Percentiles rank a stretch among this genome's conserved stretches.
These are phyloP conservation scores for Cheilosia soror DNA, from an alignment of 2,888 invertebrate species.

Conservation along the genomic window DNA sequence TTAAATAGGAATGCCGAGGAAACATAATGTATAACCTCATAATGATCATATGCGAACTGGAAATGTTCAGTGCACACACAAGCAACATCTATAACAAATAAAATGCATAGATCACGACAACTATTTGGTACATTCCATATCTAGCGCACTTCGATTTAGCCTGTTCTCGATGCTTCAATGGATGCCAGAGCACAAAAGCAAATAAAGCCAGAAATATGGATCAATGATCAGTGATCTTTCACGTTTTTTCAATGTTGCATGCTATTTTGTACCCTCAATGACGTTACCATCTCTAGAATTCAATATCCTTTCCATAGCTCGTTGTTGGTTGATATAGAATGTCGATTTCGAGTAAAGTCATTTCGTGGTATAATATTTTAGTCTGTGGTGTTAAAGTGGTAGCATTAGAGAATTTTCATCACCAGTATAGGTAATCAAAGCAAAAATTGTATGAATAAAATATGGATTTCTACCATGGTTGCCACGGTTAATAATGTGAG, in stretches of 20 bases:
- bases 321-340: constrained; percentile 30
- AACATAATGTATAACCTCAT: constrained; percentile 22
- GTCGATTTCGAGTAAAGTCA: constrained; percentile 54
- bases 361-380: constrained; percentile 26
- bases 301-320: constrained; percentile 28
- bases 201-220: constrained; percentile 70
- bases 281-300: constrained; percentile 27
- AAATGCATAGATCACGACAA: constrained; percentile 72
- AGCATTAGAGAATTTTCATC: constrained; percentile 56
- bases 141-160: constrained; percentile 57
- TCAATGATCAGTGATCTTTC: constrained; percentile 75
- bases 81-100: constrained; percentile 21
- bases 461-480: constrained; percentile 29
- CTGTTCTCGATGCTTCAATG: constrained; percentile 45
- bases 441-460: constrained; percentile 21
- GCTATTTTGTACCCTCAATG: constrained; percentile 50
- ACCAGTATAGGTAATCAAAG: constrained; percentile 50
- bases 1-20: constrained; percentile 60
- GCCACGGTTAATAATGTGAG: constrained; percentile 7
- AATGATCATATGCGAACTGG: constrained; percentile 10
- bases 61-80: constrained; percentile 14
- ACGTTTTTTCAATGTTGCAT: constrained; percentile 74
- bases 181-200: constrained; percentile 41
- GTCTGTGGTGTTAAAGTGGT: constrained; percentile 48
- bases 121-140: constrained; percentile 60